Evolutionary conservation across 2,113 vertebrate genomes (phyloP), one percentile per base, ranked within the genome.

Genomic region (Notiomystis cincta): DNA sequence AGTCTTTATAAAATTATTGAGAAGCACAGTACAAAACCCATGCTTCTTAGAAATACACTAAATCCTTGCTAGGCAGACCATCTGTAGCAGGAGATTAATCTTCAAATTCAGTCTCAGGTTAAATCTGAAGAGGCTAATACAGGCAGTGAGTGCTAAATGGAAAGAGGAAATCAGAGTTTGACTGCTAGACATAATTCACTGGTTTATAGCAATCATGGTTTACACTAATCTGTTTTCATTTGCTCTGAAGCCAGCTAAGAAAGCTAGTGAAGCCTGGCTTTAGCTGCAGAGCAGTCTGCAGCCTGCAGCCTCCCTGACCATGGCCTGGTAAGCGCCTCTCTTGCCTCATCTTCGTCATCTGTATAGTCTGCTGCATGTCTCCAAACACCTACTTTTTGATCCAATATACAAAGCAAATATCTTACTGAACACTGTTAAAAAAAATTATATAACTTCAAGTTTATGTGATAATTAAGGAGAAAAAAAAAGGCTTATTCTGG

Each of bases 21-120:
- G n/a, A 6, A 82, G 5, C 38, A 58, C 8, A 79, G 23, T 27
- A 48, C 8, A 88, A 85, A 70, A 76, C 2, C 0, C 16, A 58
- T 11, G 58, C 5, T 69, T 90, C 61, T 82, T 69, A 57, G 54
- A 76, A 87, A 91, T 42, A 30, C 6, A 45, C 20, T 40, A 64
- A 87, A 84, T 79, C 61, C n/a, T 90, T 91, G 23, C 66, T 72
- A 79, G 47, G 50, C 25, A 93, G 15, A 82, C 35, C 72, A 93
- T 80, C 61, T 94, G 73, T 65, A 75, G 21, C 25, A 53, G 57
- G 24, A 89, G 42, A 76, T 80, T 82, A 91, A 73, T 91, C 35
- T 93, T 57, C 47, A 83, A 37, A 45, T 83, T 85, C 78, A 69
- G 50, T 37, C 42, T 92, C 61, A 50, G n/a, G 10, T 89, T 79